Evolutionary conservation across 35 echinoderm and acorn worm species (phyloP).

Genomic region (Apostichopus californicus): DNA sequence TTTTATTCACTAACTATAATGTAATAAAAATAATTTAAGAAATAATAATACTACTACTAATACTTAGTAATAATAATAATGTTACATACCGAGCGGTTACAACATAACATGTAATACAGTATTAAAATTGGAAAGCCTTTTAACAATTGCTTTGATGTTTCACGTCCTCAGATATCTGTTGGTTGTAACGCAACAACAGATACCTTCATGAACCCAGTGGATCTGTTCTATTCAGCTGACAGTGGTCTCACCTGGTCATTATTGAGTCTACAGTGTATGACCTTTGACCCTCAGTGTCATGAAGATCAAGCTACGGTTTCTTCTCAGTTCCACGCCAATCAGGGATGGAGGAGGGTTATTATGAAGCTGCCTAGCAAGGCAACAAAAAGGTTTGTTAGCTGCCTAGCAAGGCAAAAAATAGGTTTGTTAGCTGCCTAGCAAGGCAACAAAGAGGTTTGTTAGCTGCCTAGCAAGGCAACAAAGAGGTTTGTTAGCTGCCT

Average conservation of each 20-base stretch:
- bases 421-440: too few relatives aligned
- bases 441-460: background rate
- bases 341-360: slow-evolving; percentile 75
- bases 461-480: too few relatives aligned
- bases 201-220: slow-evolving; percentile 68
- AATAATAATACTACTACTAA: too few relatives aligned
- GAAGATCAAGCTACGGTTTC: slow-evolving; percentile 61
- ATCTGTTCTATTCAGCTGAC: slow-evolving; percentile 77
- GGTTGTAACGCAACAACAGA: slow-evolving; percentile 79
- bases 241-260: slow-evolving; percentile 77
- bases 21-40: too few relatives aligned
- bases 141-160: background rate
- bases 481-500: too few relatives aligned
- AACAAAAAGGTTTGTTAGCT: slow-evolving; percentile 53
- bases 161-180: slow-evolving; percentile 59
- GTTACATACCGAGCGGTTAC: too few relatives aligned
- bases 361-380: slow-evolving; percentile 72
- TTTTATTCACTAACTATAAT: too few relatives aligned
- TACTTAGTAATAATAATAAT: too few relatives aligned
- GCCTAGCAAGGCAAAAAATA: too few relatives aligned
- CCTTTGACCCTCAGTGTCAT: slow-evolving; percentile 79
- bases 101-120: too few relatives aligned
- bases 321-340: slow-evolving; percentile 57
- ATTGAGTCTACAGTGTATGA: slow-evolving; percentile 69
- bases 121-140: background rate